Evolutionary conservation across 2,888 invertebrate genomes (phyloP).

Genomic region (Apamea crenata): DNA sequence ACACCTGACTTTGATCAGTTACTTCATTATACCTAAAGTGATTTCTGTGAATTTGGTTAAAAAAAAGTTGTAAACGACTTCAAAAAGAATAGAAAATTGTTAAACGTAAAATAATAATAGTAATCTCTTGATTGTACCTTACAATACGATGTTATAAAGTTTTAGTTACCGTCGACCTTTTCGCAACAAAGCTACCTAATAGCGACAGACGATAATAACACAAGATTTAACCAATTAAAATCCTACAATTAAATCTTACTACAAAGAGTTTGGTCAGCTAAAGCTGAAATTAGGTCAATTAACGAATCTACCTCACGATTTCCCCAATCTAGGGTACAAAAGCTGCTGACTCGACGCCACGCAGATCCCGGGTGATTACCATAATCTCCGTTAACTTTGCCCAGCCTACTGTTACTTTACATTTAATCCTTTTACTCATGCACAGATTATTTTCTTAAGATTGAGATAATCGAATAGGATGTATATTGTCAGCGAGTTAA

Average conservation of each 20-base stretch:
- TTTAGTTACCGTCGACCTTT: constrained; percentile 25
- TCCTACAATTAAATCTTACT: constrained; percentile 58
- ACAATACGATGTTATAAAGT: constrained; percentile 33
- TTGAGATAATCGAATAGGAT: constrained; percentile 37
- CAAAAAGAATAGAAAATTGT: neutral
- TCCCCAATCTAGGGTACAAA: constrained; percentile 30
- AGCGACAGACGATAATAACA: constrained; percentile 34
- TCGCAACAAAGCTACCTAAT: constrained; percentile 24
- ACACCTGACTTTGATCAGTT: neutral
- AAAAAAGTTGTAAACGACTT: neutral
- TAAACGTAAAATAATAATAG: constrained; percentile 7
- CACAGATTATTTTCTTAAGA: constrained; percentile 51
- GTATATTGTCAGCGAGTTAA: constrained; percentile 24
- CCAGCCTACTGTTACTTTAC: constrained; percentile 54
- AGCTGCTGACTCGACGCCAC: constrained; percentile 62
- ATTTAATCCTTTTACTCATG: constrained; percentile 59
- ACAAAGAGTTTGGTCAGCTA: constrained; percentile 66
- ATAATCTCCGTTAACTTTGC: constrained; percentile 67
- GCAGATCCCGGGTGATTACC: constrained; percentile 60
- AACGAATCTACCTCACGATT: constrained; percentile 54
- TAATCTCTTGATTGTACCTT: constrained; percentile 23
- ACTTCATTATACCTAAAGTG: neutral
- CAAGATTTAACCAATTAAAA: constrained; percentile 53
- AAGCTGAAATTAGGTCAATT: constrained; percentile 65
- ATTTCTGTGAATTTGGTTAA: neutral